Evolutionary conservation across 2,888 invertebrate genomes (phyloP), one percentile per base, ranked within the genome.

Genomic region (Steinernema carpocapsae): DNA sequence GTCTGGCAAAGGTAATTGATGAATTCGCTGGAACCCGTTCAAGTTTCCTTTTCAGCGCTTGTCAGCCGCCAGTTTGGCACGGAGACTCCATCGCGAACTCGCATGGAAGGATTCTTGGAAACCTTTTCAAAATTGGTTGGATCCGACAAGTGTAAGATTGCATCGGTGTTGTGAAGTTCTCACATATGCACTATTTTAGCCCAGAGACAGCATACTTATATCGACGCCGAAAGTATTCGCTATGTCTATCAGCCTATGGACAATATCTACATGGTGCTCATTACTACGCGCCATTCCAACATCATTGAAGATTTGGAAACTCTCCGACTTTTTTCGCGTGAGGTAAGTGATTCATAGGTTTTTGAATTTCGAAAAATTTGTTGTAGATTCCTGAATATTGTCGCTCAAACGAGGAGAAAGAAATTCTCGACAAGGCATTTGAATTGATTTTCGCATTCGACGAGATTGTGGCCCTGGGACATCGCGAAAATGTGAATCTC

Each of bases 301-400:
- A 99, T 99, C 85, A 91, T 99, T n/a, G 99, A 99, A 88, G 99
- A 99, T 90, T 90, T 99, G 88, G 99, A 99, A 90, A 99, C 99
- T 0, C 90, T 99, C 52, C 91, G 97, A 70, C 91, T 99, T 14
- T 99, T 99, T 90, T 95, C 97, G 52, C 92, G 95, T 91, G 97
- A 99, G 89, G 97, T 97, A 90, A 91, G 92, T 32, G 37, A 6
- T 37, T 37, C 37, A 77, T 78, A 75, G 56, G 29, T 64, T 51
- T 7, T 14, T n/a, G n/a, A n/a, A n/a, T n/a, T n/a, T n/a, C n/a
- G n/a, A n/a, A n/a, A n/a, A n/a, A n/a, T n/a, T n/a, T n/a, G n/a
- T n/a, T 56, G 37, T 88, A 97, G 97, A 94, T 99, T 83, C 97
- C 97, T 51, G 99, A 99, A 89, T 99, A 97, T 88, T 97, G 97